These are phyloP conservation scores for Drosophila merina DNA, from an alignment of 2,888 invertebrate species.

Conservation along the genomic window DNA sequence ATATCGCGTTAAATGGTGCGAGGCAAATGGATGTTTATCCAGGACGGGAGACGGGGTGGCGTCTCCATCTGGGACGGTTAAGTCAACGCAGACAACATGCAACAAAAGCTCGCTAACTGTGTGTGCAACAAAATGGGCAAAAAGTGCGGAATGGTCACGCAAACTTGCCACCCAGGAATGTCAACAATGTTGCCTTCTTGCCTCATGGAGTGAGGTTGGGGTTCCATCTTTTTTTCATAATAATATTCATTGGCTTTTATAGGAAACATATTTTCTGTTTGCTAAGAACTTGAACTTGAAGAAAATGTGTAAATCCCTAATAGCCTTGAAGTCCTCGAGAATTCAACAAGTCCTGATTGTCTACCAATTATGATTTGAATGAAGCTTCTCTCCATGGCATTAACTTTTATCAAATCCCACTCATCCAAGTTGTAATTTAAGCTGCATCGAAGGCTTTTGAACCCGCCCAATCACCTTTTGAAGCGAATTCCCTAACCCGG, in stretches of 20 bases:
- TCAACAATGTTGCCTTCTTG: conserved; percentile 17
- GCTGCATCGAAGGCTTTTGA: conserved; percentile 4
- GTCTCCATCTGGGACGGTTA: conserved; percentile 7
- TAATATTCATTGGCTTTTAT: no score
- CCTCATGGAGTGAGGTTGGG: background rate
- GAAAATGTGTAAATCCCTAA: background rate
- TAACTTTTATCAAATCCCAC: conserved; percentile 1
- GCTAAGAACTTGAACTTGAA: no score
- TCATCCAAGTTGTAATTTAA: background rate
- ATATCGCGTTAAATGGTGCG: conserved; percentile 48
- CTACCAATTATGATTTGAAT: background rate
- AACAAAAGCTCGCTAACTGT: conserved; percentile 4
- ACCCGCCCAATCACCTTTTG: conserved; percentile 5
- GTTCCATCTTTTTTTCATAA: no score
- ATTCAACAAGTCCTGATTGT: background rate
- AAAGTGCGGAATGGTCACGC: conserved; percentile 38
- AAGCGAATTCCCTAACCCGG: conserved; percentile 4
- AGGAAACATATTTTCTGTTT: no score
- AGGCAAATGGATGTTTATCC: conserved; percentile 45
- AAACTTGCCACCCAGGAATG: conserved; percentile 20
- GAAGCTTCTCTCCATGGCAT: background rate
- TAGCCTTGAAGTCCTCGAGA: background rate
- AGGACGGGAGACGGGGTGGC: background rate
- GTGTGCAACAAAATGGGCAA: conserved; percentile 33
- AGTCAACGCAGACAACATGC: conserved; percentile 21